Evolutionary conservation across 2,797 vertebrate species (phyloP).

Genomic region (Amblyraja radiata): DNA sequence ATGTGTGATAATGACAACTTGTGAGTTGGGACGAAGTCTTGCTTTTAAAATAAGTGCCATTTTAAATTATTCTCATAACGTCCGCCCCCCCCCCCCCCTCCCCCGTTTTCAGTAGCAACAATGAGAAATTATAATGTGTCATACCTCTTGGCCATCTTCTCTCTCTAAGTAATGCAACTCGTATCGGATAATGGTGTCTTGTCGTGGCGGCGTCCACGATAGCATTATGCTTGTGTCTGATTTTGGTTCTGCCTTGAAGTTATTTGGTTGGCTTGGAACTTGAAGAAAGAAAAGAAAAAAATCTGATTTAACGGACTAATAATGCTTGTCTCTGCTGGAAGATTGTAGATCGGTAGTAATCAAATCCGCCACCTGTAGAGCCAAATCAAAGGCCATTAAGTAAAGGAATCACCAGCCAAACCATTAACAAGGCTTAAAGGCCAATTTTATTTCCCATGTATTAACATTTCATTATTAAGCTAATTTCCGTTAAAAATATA

Average conservation of each 20-base stretch:
- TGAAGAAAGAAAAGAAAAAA: conserved; percentile 40
- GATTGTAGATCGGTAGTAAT: neutral
- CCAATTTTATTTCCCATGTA: neutral
- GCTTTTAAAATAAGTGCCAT: neutral
- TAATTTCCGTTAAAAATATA: neutral
- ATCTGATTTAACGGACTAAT: neutral
- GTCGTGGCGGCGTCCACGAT: conserved; percentile 87
- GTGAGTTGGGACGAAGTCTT: neutral
- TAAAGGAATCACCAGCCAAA: neutral
- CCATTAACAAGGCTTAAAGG: neutral
- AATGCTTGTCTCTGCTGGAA: neutral
- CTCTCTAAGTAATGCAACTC: conserved; percentile 92
- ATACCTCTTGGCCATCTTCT: conserved; percentile 89
- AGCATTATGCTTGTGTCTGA: conserved; percentile 94
- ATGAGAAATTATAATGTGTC: neutral
- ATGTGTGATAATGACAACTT: neutral
- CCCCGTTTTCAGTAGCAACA: neutral
- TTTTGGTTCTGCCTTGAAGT: conserved; percentile 95
- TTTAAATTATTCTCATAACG: neutral
- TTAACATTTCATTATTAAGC: neutral
- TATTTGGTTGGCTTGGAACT: conserved; percentile 91
- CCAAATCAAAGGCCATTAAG: neutral
- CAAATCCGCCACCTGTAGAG: neutral
- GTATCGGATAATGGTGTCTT: conserved; percentile 88
- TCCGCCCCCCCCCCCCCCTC: neutral